A percentile compares a stretch with the other conserved stretches of the same genome.
These are phyloP conservation scores for Lepilemur septentrionalis DNA, from an alignment of 2,797 vertebrate species.

Conservation along the genomic window DNA sequence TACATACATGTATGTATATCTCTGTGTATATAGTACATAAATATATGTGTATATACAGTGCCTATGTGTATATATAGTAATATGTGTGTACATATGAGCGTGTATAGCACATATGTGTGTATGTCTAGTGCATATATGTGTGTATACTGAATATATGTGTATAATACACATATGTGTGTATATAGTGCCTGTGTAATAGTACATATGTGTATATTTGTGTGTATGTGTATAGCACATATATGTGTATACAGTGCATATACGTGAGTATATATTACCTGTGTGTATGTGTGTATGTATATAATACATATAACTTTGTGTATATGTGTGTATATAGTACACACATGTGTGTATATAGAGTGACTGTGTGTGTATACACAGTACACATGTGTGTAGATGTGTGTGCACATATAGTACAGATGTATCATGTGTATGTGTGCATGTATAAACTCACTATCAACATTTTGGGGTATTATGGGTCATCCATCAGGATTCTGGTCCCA, in stretches of 20 bases:
- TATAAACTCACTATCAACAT: background rate
- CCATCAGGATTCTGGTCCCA: background rate
- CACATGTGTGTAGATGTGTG: no score
- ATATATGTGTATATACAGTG: background rate
- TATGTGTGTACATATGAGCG: background rate
- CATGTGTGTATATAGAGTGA: background rate
- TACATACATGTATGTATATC: background rate
- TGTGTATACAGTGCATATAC: no score
- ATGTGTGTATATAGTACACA: background rate
- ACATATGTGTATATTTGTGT: no score
- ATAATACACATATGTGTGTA: background rate
- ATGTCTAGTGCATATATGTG: background rate
- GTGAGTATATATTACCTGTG: no score
- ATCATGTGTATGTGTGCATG: background rate
- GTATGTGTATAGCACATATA: background rate
- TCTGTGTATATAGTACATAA: background rate
- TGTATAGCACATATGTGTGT: background rate
- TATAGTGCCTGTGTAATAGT: background rate
- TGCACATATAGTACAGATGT: background rate
- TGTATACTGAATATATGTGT: background rate
- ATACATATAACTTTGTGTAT: no score
- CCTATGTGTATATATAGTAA: no score
- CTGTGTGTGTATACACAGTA: no score
- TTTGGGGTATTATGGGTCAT: background rate
- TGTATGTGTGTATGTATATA: no score